These are phyloP conservation scores for Drosophila pallidifrons DNA, from an alignment of 1,140 invertebrate species.

Conservation along the genomic window DNA sequence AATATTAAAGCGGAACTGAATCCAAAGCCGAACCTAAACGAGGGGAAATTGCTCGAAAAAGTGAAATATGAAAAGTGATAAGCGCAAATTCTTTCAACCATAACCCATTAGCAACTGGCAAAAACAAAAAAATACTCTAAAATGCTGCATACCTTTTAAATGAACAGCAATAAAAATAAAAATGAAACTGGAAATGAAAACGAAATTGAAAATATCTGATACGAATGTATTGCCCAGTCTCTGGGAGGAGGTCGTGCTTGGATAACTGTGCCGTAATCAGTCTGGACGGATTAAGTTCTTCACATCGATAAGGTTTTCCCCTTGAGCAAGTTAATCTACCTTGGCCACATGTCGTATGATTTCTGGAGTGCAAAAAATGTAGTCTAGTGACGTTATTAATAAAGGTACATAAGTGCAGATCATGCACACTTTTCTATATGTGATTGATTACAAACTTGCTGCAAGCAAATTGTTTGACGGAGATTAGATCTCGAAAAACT, in stretches of 20 bases:
- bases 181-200: neutral
- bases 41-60: slow-evolving; percentile 53
- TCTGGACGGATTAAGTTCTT: slow-evolving; percentile 19
- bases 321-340: slow-evolving; percentile 12
- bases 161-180: neutral
- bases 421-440: too few relatives aligned
- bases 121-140: slow-evolving; percentile 31
- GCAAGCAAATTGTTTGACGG: too few relatives aligned
- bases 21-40: neutral
- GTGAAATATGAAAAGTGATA: slow-evolving; percentile 54
- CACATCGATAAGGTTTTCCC: slow-evolving; percentile 21
- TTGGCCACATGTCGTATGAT: neutral
- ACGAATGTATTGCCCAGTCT: neutral
- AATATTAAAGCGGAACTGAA: slow-evolving; percentile 64
- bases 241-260: slow-evolving; percentile 2
- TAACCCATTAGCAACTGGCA: slow-evolving; percentile 51
- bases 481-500: too few relatives aligned
- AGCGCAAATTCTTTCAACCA: slow-evolving; percentile 37
- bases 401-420: neutral
- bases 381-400: neutral
- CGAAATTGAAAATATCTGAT: slow-evolving; percentile 9
- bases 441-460: too few relatives aligned
- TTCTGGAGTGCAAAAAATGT: slow-evolving; percentile 7
- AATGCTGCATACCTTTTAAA: slow-evolving; percentile 12
- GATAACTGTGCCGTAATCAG: slow-evolving; percentile 26